Percentiles rank a stretch among this genome's conserved stretches.
These are phyloP conservation scores for human (Homo sapiens) DNA, from an alignment of 2,113 vertebrate species.

Conservation along the genomic window DNA sequence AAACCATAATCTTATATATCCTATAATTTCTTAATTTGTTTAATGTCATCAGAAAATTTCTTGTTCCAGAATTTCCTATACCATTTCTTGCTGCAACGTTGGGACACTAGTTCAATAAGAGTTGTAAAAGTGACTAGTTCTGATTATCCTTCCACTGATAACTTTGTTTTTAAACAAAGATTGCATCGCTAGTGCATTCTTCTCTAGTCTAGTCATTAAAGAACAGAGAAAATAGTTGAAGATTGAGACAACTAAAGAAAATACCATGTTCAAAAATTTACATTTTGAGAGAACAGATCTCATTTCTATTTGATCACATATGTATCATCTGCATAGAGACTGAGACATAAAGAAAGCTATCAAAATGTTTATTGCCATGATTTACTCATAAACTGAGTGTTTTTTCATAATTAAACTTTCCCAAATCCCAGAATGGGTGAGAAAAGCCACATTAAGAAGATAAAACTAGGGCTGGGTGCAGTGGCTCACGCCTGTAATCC, in stretches of 20 bases:
- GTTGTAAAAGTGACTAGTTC: background rate
- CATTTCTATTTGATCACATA: background rate
- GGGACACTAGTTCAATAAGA: background rate
- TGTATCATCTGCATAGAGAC: background rate
- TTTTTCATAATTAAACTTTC: background rate
- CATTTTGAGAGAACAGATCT: background rate
- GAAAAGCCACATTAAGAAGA: background rate
- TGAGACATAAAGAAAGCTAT: background rate
- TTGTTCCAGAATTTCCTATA: background rate
- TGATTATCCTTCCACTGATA: background rate
- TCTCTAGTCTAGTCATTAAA: background rate
- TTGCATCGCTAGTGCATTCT: background rate
- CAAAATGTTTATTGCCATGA: background rate
- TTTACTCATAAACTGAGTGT: background rate
- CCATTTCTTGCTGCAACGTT: background rate
- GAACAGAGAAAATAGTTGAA: background rate
- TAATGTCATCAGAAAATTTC: background rate
- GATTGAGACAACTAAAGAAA: background rate
- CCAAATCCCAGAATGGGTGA: background rate
- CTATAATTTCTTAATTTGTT: background rate
- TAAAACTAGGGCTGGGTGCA: background rate
- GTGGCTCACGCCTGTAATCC: no score
- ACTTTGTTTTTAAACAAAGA: background rate
- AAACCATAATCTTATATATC: background rate
- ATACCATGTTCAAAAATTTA: background rate